Percentiles rank a stretch among this genome's conserved stretches.
Evolutionary conservation across 2,888 invertebrate genomes (phyloP).

Genomic region (Netelia melanura): DNA sequence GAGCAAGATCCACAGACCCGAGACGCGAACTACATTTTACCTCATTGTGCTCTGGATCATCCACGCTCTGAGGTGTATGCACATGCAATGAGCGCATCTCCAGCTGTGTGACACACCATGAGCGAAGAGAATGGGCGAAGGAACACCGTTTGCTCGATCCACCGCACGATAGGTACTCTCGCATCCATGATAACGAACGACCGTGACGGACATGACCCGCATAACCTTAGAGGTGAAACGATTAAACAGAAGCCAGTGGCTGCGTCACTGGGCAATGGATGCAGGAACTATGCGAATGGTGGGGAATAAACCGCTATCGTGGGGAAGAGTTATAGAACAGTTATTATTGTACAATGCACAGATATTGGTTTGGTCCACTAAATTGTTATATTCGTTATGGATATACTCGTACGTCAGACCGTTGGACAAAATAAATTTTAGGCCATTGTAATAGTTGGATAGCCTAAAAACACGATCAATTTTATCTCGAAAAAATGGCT

Average conservation of each 20-base stretch:
- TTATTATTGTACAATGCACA: background rate
- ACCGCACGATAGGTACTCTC: slow-evolving; percentile 74
- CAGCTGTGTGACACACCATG: background rate
- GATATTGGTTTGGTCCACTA: background rate
- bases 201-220: slow-evolving; percentile 56
- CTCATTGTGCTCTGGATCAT: slow-evolving; percentile 77
- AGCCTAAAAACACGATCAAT: background rate
- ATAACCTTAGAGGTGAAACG: slow-evolving; percentile 5
- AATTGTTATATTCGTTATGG: background rate
- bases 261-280: too few species aligned
- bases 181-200: slow-evolving; percentile 76
- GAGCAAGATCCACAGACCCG: slow-evolving; percentile 54
- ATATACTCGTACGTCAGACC: background rate
- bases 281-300: too few species aligned
- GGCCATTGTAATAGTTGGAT: background rate
- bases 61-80: slow-evolving; percentile 67
- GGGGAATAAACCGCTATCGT: too few species aligned
- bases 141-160: slow-evolving; percentile 34
- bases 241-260: background rate
- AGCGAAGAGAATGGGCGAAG: slow-evolving; percentile 9
- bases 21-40: slow-evolving; percentile 73
- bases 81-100: slow-evolving; percentile 11
- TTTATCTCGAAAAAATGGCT: background rate
- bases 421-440: background rate
- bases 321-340: background rate